Percentiles rank a stretch among this genome's conserved stretches.
Conservation (phyloP, 2,113 vertebrate genomes). For the Halcyon senegalensis region DNA sequence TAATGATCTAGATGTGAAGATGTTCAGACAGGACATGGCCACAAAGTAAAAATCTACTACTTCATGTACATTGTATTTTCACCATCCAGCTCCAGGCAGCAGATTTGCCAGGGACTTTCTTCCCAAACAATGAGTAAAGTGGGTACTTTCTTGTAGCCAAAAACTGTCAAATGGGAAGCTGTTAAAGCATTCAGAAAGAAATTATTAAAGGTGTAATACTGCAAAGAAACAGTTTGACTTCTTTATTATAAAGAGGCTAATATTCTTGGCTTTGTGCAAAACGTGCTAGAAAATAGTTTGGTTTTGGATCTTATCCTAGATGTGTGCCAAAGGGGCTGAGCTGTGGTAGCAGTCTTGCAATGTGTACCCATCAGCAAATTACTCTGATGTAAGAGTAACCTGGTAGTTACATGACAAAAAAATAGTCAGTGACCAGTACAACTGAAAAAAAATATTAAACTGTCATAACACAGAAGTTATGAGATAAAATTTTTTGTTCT, state of each 20-base stretch:
- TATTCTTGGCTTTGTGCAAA: neutral
- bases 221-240: neutral
- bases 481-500: neutral
- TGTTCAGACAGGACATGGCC: neutral
- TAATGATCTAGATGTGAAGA: neutral
- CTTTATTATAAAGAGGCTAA: neutral
- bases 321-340: neutral
- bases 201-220: neutral
- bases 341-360: neutral
- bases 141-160: neutral
- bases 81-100: neutral
- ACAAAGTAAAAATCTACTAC: neutral
- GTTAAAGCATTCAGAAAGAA: neutral
- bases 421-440: neutral
- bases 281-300: neutral
- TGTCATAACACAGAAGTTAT: neutral
- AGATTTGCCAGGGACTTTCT: neutral
- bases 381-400: neutral
- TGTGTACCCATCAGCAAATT: neutral
- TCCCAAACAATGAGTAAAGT: neutral
- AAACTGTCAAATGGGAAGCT: neutral
- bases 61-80: neutral
- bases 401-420: neutral
- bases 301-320: neutral
- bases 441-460: neutral